phyloP scores from a whole-genome alignment of 30 jellyfish, hydroid and myxozoan species.

The Cassiopea andromeda region DNA sequence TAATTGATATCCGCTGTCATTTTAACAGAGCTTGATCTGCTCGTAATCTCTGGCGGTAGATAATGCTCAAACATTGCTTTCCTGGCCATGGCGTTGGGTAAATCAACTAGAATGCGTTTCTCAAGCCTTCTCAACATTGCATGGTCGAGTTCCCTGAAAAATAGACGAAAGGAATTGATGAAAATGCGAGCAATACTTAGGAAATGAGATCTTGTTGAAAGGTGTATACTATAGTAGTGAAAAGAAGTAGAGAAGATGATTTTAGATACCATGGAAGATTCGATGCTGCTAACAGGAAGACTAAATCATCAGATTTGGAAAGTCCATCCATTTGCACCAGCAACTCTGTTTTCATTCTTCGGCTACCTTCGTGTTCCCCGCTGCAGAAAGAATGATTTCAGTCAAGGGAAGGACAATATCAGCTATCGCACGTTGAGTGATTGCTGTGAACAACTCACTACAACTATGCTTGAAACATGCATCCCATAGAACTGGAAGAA shows the following conservation, averaged over 20 bases:
- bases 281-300: conserved; percentile 93
- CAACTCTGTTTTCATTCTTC: conserved; percentile 95
- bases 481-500: not conserved
- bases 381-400: not conserved
- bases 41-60: conserved; percentile 64
- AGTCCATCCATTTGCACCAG: conserved; percentile 97
- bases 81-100: conserved; percentile 89
- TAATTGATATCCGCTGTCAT: conserved; percentile 72
- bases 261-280: conserved; percentile 84
- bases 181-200: not conserved
- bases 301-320: conserved; percentile 90
- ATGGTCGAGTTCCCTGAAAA: conserved; percentile 90
- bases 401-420: too few relatives aligned
- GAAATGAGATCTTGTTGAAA: not conserved
- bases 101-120: conserved; percentile 86
- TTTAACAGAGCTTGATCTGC: conserved; percentile 33
- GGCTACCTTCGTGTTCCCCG: conserved; percentile 98
- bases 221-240: too few relatives aligned
- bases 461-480: too few relatives aligned
- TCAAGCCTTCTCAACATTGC: conserved; percentile 96
- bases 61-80: conserved; percentile 84
- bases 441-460: too few relatives aligned
- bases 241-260: too few relatives aligned
- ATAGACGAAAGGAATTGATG: not conserved
- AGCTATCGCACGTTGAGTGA: too few relatives aligned